phyloP scores from a whole-genome alignment of 2,888 invertebrate genomes.

The Latheticus oryzae region DNA sequence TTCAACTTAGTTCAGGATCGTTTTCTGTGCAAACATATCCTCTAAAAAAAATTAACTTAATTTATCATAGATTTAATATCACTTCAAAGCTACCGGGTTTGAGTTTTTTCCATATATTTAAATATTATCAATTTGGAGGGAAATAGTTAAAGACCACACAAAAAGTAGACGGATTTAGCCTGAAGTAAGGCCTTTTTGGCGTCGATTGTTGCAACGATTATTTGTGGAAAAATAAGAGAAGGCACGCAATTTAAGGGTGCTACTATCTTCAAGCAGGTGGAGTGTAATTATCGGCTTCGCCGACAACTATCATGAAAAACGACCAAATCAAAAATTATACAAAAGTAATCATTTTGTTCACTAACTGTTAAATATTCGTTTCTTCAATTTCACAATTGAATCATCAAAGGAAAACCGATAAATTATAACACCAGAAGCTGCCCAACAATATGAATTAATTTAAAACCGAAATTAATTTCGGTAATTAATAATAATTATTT shows the following conservation, averaged over 20 bases:
- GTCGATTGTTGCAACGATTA: constrained; percentile 15
- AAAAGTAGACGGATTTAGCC: constrained; percentile 28
- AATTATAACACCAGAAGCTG: too few species aligned
- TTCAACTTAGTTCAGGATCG: constrained; percentile 55
- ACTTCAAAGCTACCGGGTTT: constrained; percentile 37
- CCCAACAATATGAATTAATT: neutral
- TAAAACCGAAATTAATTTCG: neutral
- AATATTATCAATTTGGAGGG: constrained; percentile 5
- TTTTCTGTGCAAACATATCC: constrained; percentile 61
- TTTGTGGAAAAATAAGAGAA: constrained; percentile 34
- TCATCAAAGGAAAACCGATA: neutral
- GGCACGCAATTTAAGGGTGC: constrained; percentile 33
- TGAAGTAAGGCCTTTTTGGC: constrained; percentile 25
- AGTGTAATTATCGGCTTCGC: constrained; percentile 19
- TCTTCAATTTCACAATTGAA: neutral
- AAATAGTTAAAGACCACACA: constrained; percentile 28
- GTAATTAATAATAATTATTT: too few species aligned
- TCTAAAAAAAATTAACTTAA: too few species aligned
- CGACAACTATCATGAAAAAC: constrained; percentile 21
- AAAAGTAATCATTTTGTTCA: too few species aligned
- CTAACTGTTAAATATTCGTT: too few species aligned
- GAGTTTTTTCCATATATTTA: constrained; percentile 33
- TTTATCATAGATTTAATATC: too few species aligned
- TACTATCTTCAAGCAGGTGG: constrained; percentile 34
- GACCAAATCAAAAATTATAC: neutral